Evolutionary conservation across 2,113 vertebrate species (phyloP).

Genomic region (Upupa epops): DNA sequence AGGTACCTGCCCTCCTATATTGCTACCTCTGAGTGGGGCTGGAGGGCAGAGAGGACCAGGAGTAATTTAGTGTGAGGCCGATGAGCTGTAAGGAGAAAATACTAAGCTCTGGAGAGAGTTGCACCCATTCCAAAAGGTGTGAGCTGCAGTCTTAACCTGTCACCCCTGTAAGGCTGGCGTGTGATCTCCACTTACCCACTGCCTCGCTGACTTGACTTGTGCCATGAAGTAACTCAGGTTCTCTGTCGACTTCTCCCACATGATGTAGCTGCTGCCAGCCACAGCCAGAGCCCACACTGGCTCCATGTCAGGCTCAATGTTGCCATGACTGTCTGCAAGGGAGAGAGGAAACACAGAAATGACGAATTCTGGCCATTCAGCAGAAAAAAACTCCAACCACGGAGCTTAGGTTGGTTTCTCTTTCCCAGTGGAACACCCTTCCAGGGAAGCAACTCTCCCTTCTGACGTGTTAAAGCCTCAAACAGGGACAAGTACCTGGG

Average conservation of each 20-base stretch:
- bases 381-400: background rate
- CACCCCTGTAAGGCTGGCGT: background rate
- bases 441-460: background rate
- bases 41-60: background rate
- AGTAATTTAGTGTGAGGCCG: too few species aligned
- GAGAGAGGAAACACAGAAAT: background rate
- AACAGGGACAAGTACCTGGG: constrained; percentile 60
- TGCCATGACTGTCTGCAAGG: constrained; percentile 70
- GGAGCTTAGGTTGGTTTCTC: background rate
- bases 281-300: constrained; percentile 69
- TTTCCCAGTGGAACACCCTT: fast-evolving
- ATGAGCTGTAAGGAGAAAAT: background rate
- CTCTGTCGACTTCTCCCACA: constrained; percentile 73
- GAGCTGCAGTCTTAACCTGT: too few species aligned
- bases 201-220: constrained; percentile 65
- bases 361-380: background rate
- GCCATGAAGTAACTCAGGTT: constrained; percentile 54
- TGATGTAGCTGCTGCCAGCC: constrained; percentile 73
- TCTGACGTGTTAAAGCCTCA: fast-evolving
- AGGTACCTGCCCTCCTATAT: too few species aligned
- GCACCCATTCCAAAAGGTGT: fast-evolving
- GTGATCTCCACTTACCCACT: constrained; percentile 70
- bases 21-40: too few species aligned
- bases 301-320: constrained; percentile 52
- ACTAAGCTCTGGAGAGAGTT: background rate